Evolutionary conservation across 2,113 vertebrate genomes (phyloP).

Genomic region (Rhodinocichla rosea): DNA sequence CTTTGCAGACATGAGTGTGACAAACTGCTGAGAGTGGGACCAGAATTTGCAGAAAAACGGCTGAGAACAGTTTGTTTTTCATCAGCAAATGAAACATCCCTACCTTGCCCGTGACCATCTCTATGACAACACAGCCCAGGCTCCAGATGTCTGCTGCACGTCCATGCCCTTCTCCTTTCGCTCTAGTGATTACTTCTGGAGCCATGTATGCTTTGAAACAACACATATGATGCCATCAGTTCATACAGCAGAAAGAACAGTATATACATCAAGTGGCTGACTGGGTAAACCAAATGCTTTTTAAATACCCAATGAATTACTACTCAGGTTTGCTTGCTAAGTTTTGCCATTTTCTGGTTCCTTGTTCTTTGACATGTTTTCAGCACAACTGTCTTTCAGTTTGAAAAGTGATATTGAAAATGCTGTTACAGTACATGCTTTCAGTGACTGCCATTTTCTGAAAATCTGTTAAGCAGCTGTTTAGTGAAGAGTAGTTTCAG

Average conservation of each 20-base stretch:
- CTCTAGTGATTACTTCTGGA: slow-evolving; percentile 97
- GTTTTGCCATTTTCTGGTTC: background rate
- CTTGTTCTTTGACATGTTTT: background rate
- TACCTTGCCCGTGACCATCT: slow-evolving; percentile 99
- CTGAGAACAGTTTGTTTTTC: background rate
- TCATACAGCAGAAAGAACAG: background rate
- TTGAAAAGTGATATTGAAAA: background rate
- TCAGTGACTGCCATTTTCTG: background rate
- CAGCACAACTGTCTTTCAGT: background rate
- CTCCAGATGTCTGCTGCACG: slow-evolving; percentile 98
- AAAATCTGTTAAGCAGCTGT: background rate
- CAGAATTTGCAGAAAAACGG: background rate
- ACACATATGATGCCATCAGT: background rate
- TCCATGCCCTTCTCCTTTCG: slow-evolving; percentile 96
- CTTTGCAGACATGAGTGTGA: background rate
- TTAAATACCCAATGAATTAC: background rate
- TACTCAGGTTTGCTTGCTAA: background rate
- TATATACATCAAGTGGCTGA: background rate
- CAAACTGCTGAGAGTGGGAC: background rate
- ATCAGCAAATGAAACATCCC: background rate
- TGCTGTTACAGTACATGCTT: background rate
- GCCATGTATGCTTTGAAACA: slow-evolving; percentile 92
- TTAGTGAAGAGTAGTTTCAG: background rate
- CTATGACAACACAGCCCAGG: slow-evolving; percentile 94
- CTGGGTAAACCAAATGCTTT: background rate